Conservation (phyloP, 2,113 vertebrate species). For the Hymenochirus boettgeri region DNA sequence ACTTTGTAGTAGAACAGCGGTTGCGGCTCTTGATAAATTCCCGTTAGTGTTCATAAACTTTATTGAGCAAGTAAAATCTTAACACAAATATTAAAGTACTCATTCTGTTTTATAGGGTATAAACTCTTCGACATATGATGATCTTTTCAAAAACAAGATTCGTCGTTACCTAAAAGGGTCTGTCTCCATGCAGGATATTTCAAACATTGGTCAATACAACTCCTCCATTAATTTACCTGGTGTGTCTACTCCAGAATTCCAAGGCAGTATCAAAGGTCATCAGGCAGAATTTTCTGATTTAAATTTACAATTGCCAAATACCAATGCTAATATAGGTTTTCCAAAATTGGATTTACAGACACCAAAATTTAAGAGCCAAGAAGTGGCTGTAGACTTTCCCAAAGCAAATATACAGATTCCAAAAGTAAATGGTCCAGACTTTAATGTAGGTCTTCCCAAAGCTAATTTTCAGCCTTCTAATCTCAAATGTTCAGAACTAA, state of each 20-base stretch:
- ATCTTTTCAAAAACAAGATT: constrained; percentile 32
- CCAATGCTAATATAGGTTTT: neutral
- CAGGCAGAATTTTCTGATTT: neutral
- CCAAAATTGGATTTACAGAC: constrained; percentile 7
- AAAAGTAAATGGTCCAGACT: constrained; percentile 12
- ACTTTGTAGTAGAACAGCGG: too few relatives aligned
- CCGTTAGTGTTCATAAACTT: neutral
- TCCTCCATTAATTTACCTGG: neutral
- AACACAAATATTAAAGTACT: neutral
- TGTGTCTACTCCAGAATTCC: constrained; percentile 1
- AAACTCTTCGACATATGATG: constrained; percentile 27
- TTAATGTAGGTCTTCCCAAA: neutral
- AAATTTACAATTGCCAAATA: neutral
- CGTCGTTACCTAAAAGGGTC: constrained; percentile 24
- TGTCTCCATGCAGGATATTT: constrained; percentile 16
- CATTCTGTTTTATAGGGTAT: constrained; percentile 5
- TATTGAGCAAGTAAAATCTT: neutral
- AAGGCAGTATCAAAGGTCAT: neutral
- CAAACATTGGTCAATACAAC: neutral
- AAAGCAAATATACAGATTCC: neutral
- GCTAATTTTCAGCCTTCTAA: neutral
- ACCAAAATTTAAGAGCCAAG: constrained; percentile 3
- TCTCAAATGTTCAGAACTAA: neutral
- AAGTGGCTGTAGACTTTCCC: constrained; percentile 6
- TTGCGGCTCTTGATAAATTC: too few relatives aligned